phyloP scores from a whole-genome alignment of 2,113 vertebrate species.

The Plestiodon gilberti region DNA sequence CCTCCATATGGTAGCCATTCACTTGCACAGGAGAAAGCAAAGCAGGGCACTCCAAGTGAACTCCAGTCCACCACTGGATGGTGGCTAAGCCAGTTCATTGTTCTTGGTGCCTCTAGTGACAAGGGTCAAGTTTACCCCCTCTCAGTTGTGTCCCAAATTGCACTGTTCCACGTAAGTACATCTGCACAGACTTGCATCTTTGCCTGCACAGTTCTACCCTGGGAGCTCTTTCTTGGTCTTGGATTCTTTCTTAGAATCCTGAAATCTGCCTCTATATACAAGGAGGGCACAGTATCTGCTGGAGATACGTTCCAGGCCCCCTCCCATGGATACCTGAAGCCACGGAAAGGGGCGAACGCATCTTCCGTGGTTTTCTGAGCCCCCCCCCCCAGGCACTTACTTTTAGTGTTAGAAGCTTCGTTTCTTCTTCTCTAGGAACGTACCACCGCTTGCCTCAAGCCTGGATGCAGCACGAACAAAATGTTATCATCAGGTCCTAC shows the following conservation, averaged over 20 bases:
- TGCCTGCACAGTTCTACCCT: neutral
- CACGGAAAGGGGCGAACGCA: too few relatives aligned
- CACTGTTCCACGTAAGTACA: neutral
- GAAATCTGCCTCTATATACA: neutral
- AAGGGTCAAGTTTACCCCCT: too few relatives aligned
- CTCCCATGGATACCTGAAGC: too few relatives aligned
- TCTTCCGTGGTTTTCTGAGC: too few relatives aligned
- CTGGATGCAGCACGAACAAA: neutral
- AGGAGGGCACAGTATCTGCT: too few relatives aligned
- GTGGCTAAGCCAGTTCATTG: too few relatives aligned
- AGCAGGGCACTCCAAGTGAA: too few relatives aligned
- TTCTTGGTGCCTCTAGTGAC: too few relatives aligned
- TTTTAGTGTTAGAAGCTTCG: too few relatives aligned
- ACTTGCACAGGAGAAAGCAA: neutral
- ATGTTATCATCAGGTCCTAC: neutral
- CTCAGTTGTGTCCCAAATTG: neutral
- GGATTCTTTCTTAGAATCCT: neutral
- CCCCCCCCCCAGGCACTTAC: too few relatives aligned
- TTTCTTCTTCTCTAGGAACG: neutral
- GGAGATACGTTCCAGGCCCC: too few relatives aligned
- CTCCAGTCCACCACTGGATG: too few relatives aligned
- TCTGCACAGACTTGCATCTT: neutral
- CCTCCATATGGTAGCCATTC: neutral
- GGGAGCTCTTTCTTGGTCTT: neutral
- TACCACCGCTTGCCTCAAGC: neutral